phyloP scores from a whole-genome alignment of 2,888 invertebrate species.

The Synanthedon tipuliformis region DNA sequence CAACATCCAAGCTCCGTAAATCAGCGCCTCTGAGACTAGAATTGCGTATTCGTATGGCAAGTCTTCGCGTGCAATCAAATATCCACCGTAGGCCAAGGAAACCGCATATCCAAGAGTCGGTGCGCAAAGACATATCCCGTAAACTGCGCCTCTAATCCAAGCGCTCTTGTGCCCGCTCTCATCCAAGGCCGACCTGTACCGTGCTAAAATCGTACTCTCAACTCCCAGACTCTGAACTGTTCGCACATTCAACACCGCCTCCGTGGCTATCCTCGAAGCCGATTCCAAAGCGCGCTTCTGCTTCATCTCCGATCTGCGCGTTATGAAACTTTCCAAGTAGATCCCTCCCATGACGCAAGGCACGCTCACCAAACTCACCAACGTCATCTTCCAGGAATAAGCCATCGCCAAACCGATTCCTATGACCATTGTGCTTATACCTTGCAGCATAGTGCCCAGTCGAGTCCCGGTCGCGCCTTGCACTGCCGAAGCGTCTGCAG shows the following conservation, averaged over 20 bases:
- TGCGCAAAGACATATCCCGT: constrained; percentile 76
- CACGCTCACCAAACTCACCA: constrained; percentile 70
- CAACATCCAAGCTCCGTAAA: constrained; percentile 84
- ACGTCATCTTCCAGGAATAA: constrained; percentile 74
- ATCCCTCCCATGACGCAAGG: constrained; percentile 73
- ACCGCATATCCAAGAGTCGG: constrained; percentile 79
- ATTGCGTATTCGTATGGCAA: constrained; percentile 75
- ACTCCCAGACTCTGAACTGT: constrained; percentile 72
- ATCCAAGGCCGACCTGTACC: constrained; percentile 56
- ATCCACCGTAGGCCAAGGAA: constrained; percentile 78
- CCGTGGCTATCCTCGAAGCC: constrained; percentile 72
- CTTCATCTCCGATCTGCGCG: constrained; percentile 56
- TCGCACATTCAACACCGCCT: constrained; percentile 73
- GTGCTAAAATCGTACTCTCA: constrained; percentile 62
- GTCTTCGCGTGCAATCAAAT: constrained; percentile 72
- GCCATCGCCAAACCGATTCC: constrained; percentile 67
- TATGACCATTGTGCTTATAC: constrained; percentile 67
- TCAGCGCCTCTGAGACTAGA: constrained; percentile 81
- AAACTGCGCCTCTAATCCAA: constrained; percentile 74
- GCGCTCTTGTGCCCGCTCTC: constrained; percentile 42
- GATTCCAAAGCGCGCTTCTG: constrained; percentile 70
- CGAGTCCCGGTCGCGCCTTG: constrained; percentile 74
- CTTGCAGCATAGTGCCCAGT: constrained; percentile 72
- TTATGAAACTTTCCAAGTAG: constrained; percentile 68
- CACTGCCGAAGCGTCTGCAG: constrained; percentile 73